Conservation (phyloP, 2,113 vertebrate species). For the Neolamprologus caudopunctatus region DNA sequence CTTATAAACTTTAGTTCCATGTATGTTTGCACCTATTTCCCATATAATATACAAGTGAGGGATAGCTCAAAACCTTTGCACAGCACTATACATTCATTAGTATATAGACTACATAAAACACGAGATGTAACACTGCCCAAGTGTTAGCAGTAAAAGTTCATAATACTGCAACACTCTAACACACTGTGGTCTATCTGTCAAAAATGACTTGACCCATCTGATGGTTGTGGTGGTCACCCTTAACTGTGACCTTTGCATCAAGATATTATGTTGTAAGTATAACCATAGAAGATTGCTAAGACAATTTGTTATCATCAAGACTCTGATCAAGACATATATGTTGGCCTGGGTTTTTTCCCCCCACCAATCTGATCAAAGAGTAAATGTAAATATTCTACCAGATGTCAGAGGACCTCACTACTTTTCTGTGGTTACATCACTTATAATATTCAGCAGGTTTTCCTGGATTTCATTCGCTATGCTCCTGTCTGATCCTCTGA, state of each 20-base stretch:
- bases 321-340: neutral
- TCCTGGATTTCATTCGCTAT: neutral
- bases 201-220: neutral
- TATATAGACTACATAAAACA: neutral
- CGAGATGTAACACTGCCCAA: neutral
- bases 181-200: neutral
- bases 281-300: neutral
- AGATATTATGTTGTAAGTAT: neutral
- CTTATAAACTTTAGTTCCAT: neutral
- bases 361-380: neutral
- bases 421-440: neutral
- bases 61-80: neutral
- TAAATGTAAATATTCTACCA: neutral
- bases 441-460: neutral
- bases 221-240: neutral
- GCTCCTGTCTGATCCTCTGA: neutral
- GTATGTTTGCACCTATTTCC: neutral
- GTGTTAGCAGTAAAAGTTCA: neutral
- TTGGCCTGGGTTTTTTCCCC: fast-evolving
- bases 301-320: neutral
- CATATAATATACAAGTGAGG: neutral
- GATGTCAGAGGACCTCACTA: neutral
- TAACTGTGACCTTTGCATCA: neutral
- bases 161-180: neutral
- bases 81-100: neutral